Evolutionary conservation across 2,797 vertebrate genomes (phyloP).

Genomic region (Gallinago solitaria): DNA sequence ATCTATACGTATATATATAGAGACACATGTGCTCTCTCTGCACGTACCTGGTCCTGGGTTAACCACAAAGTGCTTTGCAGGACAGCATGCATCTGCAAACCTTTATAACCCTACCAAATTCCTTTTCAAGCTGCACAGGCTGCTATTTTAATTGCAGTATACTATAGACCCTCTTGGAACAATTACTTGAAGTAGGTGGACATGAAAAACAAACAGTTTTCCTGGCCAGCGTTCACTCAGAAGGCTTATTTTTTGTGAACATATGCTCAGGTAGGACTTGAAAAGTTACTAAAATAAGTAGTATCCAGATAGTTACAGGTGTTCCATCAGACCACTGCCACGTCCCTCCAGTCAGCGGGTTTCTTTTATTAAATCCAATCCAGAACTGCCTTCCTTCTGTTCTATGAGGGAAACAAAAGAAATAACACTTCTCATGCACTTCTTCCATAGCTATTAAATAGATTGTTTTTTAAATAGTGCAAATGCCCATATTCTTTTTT

Average conservation of each 20-base stretch:
- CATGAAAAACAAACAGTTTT: background rate
- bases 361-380: slow-evolving; percentile 95
- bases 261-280: background rate
- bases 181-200: background rate
- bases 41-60: background rate
- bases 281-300: background rate
- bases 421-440: background rate
- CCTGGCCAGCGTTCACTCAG: background rate
- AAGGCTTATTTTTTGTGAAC: background rate
- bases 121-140: background rate
- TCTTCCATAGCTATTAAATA: background rate
- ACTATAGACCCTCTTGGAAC: background rate
- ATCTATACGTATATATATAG: fast-evolving
- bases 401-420: slow-evolving; percentile 54
- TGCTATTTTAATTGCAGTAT: background rate
- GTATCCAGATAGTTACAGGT: slow-evolving; percentile 79
- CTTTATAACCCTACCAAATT: background rate
- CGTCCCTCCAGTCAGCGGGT: slow-evolving; percentile 77
- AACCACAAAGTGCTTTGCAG: background rate
- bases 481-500: background rate
- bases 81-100: background rate
- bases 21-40: background rate
- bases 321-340: slow-evolving; percentile 95
- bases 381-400: slow-evolving; percentile 91
- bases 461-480: background rate